Conservation (phyloP, 2,888 invertebrate species). For the Drosophila kokeensis region DNA sequence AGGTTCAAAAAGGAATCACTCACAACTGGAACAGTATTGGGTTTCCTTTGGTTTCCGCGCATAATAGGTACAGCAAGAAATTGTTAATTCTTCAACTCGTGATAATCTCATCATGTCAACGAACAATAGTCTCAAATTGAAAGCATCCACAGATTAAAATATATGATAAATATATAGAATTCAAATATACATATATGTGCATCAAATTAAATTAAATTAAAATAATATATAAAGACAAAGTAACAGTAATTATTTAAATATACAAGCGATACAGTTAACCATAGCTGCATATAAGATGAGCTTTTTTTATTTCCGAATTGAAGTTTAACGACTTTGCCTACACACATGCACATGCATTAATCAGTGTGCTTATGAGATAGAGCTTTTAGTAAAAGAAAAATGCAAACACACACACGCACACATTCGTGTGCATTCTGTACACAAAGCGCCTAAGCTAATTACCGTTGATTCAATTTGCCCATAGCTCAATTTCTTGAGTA, state of each 20-base stretch:
- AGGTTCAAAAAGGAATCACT: conserved; percentile 4
- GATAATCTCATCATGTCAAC: background rate
- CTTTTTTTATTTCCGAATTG: background rate
- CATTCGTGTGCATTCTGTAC: conserved; percentile 16
- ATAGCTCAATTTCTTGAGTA: conserved; percentile 57
- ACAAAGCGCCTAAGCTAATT: conserved; percentile 44
- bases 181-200: background rate
- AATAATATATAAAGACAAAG: background rate
- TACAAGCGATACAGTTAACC: background rate
- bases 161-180: background rate
- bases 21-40: conserved; percentile 14
- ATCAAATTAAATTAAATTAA: background rate
- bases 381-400: conserved; percentile 16
- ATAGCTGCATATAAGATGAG: background rate
- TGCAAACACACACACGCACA: background rate
- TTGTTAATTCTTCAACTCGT: conserved; percentile 1
- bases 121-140: background rate
- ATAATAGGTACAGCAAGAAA: background rate
- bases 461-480: conserved; percentile 55
- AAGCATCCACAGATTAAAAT: background rate
- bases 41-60: conserved; percentile 17
- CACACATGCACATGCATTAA: background rate
- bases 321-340: background rate
- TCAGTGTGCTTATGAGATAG: background rate
- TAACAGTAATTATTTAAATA: background rate